A percentile compares a stretch with the other conserved stretches of the same genome.
These are phyloP conservation scores for Lathamus discolor DNA, from an alignment of 2,113 vertebrate species.

Conservation along the genomic window DNA sequence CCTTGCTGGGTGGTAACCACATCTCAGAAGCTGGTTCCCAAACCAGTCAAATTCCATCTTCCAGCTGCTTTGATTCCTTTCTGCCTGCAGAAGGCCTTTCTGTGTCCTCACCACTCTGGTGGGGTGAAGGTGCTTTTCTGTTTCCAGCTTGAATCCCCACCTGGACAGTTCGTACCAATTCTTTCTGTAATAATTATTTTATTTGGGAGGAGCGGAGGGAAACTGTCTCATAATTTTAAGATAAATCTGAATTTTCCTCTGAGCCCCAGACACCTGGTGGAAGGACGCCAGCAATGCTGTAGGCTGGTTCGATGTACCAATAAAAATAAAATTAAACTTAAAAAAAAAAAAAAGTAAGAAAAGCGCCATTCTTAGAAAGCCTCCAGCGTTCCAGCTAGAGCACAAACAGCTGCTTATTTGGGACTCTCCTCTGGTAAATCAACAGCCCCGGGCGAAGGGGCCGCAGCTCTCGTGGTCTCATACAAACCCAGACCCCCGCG, in stretches of 20 bases:
- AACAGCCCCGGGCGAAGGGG: neutral
- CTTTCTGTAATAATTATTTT: constrained; percentile 2
- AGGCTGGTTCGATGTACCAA: constrained; percentile 49
- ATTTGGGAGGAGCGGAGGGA: constrained; percentile 4
- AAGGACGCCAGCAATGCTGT: constrained; percentile 36
- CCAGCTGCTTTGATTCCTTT: constrained; percentile 19
- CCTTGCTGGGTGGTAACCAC: constrained; percentile 23
- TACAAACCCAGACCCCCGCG: neutral
- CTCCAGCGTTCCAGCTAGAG: constrained; percentile 32
- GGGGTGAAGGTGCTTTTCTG: neutral
- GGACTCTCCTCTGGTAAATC: constrained; percentile 14
- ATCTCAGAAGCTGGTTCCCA: constrained; percentile 14
- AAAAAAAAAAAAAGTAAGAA: neutral
- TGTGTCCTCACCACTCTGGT: neutral
- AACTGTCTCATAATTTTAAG: constrained; percentile 28
- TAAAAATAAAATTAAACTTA: constrained; percentile 44
- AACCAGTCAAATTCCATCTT: constrained; percentile 23
- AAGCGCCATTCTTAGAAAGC: constrained; percentile 63
- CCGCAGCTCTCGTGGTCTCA: constrained; percentile 3
- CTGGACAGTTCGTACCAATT: constrained; percentile 3
- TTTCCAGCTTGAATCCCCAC: neutral
- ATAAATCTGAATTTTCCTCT: constrained; percentile 30
- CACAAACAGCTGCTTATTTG: constrained; percentile 57
- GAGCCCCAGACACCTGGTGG: constrained; percentile 38
- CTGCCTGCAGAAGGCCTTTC: neutral